phyloP scores from a whole-genome alignment of 1,140 invertebrate genomes.

The Drosophila willistoni region DNA sequence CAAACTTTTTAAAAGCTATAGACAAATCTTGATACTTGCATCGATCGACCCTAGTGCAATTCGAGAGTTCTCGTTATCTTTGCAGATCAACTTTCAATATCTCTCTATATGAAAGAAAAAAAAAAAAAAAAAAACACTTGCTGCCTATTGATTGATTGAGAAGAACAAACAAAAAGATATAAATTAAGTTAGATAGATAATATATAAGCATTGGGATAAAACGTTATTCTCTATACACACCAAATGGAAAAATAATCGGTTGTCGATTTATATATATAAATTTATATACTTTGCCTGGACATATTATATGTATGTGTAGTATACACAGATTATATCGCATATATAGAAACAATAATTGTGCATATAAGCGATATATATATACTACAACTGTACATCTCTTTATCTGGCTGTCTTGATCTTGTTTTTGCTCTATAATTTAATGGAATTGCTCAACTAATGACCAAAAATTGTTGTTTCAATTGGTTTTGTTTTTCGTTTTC shows the following conservation, averaged over 20 bases:
- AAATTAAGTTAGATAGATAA: constrained; percentile 1
- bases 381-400: not conserved
- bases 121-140: not conserved
- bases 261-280: not conserved
- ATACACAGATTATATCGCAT: too few species aligned
- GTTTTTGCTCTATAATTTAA: not conserved
- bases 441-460: constrained; percentile 14
- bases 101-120: not conserved
- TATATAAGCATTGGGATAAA: not conserved
- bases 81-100: not conserved
- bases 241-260: not conserved
- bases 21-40: constrained; percentile 1
- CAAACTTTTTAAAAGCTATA: constrained; percentile 9
- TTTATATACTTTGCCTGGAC: not conserved
- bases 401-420: not conserved
- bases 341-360: not conserved
- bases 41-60: not conserved
- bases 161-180: constrained; percentile 2
- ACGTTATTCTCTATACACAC: constrained; percentile 6
- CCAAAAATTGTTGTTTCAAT: constrained; percentile 4
- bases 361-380: not conserved
- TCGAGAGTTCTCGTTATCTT: not conserved
- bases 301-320: not conserved
- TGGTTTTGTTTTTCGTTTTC: not conserved
- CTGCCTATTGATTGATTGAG: not conserved